Base-by-base conservation (phyloP, 2,113 vertebrate species). In the Brachyistius frenatus region DNA sequence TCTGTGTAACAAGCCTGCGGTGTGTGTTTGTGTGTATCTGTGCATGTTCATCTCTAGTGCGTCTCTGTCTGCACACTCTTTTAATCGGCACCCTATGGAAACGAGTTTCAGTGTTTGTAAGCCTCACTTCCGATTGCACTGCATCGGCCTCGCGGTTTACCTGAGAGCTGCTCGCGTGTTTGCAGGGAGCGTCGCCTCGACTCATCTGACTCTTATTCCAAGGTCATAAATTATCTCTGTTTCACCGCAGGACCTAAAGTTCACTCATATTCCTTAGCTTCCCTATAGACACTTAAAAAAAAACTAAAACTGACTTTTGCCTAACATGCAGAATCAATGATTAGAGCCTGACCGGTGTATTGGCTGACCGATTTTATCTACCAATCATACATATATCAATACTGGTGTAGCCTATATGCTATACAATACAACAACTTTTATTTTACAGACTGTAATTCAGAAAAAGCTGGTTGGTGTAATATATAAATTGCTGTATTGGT, bases 1-100 rank as follows among this genome's bases (percentile, higher is more conserved):
- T 85, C 80, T 63, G 84, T 84, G 81, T 85, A 86, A 83, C 84
- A 85, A 73, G 83, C 70, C 78, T 68, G 67, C 53, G 23, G 57
- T 73, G 81, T 56, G 79, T 79, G 69, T 84, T 63, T 81, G 76
- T 67, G 70, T 78, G 75, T 74, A 33, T 49, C 32, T 53, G 55
- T 57, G 30, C 47, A 15, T 69, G 76, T 90, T 77, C 64, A 41
- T 73, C 68, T 88, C 69, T 31, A 16, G 31, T 46, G 44, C 36
- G 2, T 76, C 70, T 66, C 54, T 62, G 57, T 80, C 77, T 69
- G 7, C 65, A 30, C 54, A 56, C 64, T 79, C 44, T 3, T 66
- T 65, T 81, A 76, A 76, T 76, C 47, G 50, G 78, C 87, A 76
- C 78, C 71, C 72, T 76, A 64, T 79, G 74, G 57, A 63, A 81